Evolutionary conservation across 1,140 invertebrate species (phyloP).

Genomic region (Aphis craccivora): DNA sequence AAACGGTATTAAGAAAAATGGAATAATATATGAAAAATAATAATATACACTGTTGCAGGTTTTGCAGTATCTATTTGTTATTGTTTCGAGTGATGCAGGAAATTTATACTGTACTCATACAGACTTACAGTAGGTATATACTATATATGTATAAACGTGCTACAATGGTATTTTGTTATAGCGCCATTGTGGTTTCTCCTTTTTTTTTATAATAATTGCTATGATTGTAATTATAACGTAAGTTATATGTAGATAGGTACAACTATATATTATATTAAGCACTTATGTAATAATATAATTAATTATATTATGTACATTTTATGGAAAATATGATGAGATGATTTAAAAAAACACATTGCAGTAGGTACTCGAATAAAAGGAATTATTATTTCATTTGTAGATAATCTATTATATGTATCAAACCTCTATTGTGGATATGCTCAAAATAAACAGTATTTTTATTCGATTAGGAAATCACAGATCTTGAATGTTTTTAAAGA

Average conservation of each 20-base stretch:
- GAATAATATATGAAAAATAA: neutral
- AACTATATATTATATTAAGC: neutral
- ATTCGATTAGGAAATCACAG: neutral
- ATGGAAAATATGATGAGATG: slow-evolving; percentile 6
- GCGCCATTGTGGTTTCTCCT: neutral
- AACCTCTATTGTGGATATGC: neutral
- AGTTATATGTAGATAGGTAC: neutral
- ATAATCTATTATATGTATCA: neutral
- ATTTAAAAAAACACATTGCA: neutral
- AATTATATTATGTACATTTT: neutral
- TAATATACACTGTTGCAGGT: neutral
- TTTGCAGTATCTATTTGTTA: neutral
- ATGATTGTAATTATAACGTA: neutral
- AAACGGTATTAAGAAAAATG: neutral
- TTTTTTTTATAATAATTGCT: neutral
- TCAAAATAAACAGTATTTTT: neutral
- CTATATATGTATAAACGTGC: neutral
- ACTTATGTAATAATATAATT: neutral
- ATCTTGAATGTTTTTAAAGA: neutral
- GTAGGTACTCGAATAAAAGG: neutral
- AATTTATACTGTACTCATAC: neutral
- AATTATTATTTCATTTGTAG: neutral
- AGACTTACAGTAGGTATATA: no score
- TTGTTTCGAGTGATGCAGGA: neutral
- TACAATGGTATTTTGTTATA: neutral